phyloP scores from a whole-genome alignment of 2,888 invertebrate species.

The Parascotia fuliginaria region DNA sequence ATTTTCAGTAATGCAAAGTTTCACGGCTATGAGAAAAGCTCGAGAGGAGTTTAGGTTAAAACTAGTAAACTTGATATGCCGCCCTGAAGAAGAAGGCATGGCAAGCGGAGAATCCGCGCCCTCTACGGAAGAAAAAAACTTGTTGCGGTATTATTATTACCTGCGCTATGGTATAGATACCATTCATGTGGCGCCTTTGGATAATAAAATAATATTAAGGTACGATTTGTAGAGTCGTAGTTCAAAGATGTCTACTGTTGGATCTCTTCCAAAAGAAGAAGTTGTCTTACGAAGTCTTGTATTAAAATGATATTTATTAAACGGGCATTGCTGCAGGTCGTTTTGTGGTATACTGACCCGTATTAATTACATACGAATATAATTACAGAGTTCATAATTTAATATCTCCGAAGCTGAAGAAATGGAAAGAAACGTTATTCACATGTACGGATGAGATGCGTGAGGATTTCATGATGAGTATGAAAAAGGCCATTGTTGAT shows the following conservation, averaged over 20 bases:
- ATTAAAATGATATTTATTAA: too few relatives aligned
- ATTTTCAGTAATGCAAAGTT: constrained; percentile 86
- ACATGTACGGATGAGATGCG: constrained; percentile 91
- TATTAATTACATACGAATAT: neutral
- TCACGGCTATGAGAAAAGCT: constrained; percentile 89
- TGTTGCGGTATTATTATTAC: constrained; percentile 95
- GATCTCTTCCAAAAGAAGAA: too few relatives aligned
- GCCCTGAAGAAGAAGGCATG: constrained; percentile 59
- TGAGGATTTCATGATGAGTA: constrained; percentile 93
- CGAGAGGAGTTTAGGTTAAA: constrained; percentile 93
- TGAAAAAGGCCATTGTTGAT: constrained; percentile 96
- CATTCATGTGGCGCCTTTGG: constrained; percentile 94
- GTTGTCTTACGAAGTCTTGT: too few relatives aligned
- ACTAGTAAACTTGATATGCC: constrained; percentile 90
- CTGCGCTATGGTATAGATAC: constrained; percentile 96
- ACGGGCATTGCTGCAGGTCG: too few relatives aligned
- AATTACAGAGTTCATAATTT: constrained; percentile 87
- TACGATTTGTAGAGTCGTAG: constrained; percentile 52
- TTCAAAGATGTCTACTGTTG: too few relatives aligned
- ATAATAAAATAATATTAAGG: constrained; percentile 89
- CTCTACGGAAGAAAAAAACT: constrained; percentile 88
- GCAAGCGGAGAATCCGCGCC: constrained; percentile 71
- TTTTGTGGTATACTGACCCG: too few relatives aligned
- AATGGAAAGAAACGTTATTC: constrained; percentile 86
- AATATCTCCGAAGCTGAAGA: constrained; percentile 87